Conservation (phyloP, 2,113 vertebrate species). For the Aspidoscelis tigris region DNA sequence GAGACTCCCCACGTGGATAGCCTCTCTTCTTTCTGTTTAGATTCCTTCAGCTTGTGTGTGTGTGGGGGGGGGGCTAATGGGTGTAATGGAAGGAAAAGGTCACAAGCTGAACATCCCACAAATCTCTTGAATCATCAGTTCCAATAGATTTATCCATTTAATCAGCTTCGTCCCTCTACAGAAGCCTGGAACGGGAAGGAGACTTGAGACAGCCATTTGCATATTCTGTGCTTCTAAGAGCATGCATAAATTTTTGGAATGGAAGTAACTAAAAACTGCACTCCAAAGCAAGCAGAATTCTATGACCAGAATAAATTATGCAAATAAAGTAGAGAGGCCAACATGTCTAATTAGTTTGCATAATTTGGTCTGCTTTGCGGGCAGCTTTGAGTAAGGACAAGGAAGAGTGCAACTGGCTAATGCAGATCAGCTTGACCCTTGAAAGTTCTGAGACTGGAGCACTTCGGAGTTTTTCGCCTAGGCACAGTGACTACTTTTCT, state of each 20-base stretch:
- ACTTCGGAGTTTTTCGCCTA: not conserved
- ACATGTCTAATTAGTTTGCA: not conserved
- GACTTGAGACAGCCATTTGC: not conserved
- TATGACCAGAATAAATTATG: not conserved
- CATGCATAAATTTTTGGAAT: not conserved
- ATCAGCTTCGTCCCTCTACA: constrained; percentile 1
- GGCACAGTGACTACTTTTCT: not conserved
- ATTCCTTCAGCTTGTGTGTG: not conserved
- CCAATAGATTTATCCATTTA: constrained; percentile 20
- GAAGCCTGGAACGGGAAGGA: not conserved
- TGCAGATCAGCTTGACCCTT: not conserved
- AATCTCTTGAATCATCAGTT: constrained; percentile 17
- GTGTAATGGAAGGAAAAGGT: not conserved
- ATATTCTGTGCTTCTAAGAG: not conserved
- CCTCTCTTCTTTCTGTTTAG: not conserved
- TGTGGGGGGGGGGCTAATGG: not conserved
- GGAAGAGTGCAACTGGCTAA: not conserved
- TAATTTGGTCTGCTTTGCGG: not conserved
- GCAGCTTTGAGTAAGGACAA: not conserved
- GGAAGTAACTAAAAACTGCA: too few relatives aligned
- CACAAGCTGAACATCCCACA: not conserved
- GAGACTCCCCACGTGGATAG: not conserved
- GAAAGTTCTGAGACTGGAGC: not conserved
- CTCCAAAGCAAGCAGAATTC: not conserved
- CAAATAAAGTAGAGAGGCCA: not conserved